phyloP scores from a whole-genome alignment of 2,113 vertebrate species.

The Hymenochirus boettgeri region DNA sequence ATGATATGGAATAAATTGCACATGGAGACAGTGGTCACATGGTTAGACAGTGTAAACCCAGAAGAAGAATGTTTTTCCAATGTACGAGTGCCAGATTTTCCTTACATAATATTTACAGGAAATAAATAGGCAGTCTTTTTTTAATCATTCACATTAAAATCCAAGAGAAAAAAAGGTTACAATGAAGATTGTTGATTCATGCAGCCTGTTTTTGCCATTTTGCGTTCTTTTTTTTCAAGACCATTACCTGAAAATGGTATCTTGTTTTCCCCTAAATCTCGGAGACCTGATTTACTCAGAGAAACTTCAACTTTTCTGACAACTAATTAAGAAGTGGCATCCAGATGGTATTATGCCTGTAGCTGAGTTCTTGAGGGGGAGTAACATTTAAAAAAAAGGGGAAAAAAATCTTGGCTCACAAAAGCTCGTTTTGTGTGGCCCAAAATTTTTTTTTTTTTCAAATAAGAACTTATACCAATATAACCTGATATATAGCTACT shows the following conservation, averaged over 20 bases:
- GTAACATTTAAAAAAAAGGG: constrained; percentile 10
- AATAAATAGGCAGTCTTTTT: too few relatives aligned
- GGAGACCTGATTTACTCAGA: constrained; percentile 10
- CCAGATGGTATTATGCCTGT: constrained; percentile 39
- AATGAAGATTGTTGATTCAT: constrained; percentile 14
- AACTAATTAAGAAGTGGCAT: constrained; percentile 29
- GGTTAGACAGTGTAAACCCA: too few relatives aligned
- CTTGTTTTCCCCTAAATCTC: constrained; percentile 34
- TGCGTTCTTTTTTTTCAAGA: constrained; percentile 10
- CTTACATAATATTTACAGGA: too few relatives aligned
- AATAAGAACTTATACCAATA: constrained; percentile 10
- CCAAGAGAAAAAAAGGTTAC: constrained; percentile 12
- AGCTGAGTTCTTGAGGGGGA: constrained; percentile 22
- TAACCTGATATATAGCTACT: constrained; percentile 3
- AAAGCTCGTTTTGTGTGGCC: constrained; percentile 6
- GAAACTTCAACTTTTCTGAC: constrained; percentile 29
- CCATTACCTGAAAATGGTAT: constrained; percentile 27
- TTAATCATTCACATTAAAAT: too few relatives aligned
- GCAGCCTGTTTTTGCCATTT: constrained; percentile 19
- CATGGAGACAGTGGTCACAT: too few relatives aligned
- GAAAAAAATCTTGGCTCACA: constrained; percentile 22
- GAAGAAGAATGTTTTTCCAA: too few relatives aligned
- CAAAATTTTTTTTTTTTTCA: constrained; percentile 2
- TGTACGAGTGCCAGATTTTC: too few relatives aligned
- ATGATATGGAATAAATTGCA: too few relatives aligned